Base-by-base conservation (phyloP, 2,113 vertebrate species). In the Sylvilagus bachmani region DNA sequence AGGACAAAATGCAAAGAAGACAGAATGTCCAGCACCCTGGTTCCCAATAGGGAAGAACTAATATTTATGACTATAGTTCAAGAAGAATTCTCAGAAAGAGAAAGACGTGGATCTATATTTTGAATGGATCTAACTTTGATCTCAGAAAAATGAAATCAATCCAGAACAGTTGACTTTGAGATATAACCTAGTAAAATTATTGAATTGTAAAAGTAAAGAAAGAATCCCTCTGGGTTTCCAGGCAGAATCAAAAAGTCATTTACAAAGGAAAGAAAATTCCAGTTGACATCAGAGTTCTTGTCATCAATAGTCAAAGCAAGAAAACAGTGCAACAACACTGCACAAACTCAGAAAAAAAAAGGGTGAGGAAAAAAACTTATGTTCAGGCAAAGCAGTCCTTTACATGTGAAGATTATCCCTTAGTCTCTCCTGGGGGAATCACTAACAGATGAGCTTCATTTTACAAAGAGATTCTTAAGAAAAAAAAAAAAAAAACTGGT, bases 191-290 rank as follows among this genome's bases (percentile, higher is more conserved):
- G 53, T n/a, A 87, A 95, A 92, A 84, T 21, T 55, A 84, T 12
- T 77, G 31, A 83, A 74, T 51, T 92, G 89, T 87, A 51, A 74
- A 95, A 90, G 53, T 74, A 92, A 73, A 96, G 33, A 71, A 58
- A 79, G 86, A 58, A 86, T 81, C 3, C 5, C 25, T 85, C 69
- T 91, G 67, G 29, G 25, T 88, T 88, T 96, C 27, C 33, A 75
- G 21, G 10, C 8, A 89, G 31, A 86, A 74, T 69, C 29, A 22
- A 85, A 89, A 91, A 84, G n/a, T 55, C 24, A 74, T 44, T 78
- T 85, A 49, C 16, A 90, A 87, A 74, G 31, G 25, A 27, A 61
- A 79, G 53, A 88, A 77, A 86, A n/a, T 64, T 5, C 17, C 33
- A 21, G 31, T 44, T 74, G 29, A 62, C 66, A 58, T 61, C 29